Conservation (phyloP, 2,113 vertebrate genomes). For the Lagopus muta region DNA sequence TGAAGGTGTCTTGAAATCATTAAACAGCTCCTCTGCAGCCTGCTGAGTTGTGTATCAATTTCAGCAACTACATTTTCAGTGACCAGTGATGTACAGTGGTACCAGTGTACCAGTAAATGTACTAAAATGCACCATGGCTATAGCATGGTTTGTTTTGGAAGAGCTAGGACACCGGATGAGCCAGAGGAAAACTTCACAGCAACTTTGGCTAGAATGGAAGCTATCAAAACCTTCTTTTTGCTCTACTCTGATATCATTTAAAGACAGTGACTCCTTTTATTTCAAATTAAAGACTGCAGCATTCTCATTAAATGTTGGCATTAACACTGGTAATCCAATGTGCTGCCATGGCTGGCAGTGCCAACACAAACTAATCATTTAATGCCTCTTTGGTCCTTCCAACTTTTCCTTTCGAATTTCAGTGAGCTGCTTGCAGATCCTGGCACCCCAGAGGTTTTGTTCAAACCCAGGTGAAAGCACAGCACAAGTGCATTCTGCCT, state of each 20-base stretch:
- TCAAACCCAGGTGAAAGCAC: constrained; percentile 9
- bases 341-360: not conserved
- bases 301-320: constrained; percentile 42
- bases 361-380: not conserved
- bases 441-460: not conserved
- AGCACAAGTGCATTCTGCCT: not conserved
- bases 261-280: not conserved
- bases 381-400: not conserved
- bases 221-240: not conserved
- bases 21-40: not conserved
- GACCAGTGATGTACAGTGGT: not conserved
- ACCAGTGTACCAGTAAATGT: too few species aligned
- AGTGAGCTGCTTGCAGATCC: not conserved
- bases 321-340: constrained; percentile 19
- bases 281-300: constrained; percentile 27
- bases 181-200: not conserved
- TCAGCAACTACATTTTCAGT: not conserved
- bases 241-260: not conserved
- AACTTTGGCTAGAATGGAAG: not conserved
- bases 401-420: not conserved
- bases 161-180: not conserved
- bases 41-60: not conserved
- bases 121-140: not conserved
- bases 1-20: not conserved
- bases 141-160: not conserved